phyloP scores from a whole-genome alignment of 2,113 vertebrate genomes.

The Lichenostomus cassidix region DNA sequence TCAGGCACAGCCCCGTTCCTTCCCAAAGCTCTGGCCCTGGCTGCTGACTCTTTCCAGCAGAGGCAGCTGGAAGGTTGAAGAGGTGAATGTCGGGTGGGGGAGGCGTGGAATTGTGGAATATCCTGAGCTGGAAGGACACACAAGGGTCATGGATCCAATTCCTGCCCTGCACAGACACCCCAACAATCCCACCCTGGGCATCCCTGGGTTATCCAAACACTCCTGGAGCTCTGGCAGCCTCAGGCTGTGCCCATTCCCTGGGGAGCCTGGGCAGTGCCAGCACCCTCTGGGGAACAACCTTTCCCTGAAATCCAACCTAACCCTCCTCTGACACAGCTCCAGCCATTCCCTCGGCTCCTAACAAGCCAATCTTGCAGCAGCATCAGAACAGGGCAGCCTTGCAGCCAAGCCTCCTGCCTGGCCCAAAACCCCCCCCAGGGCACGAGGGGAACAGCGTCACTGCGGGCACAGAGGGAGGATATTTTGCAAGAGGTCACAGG shows the following conservation, averaged over 20 bases:
- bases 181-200: not conserved
- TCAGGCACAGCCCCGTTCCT: not conserved
- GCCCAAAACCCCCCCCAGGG: fast-evolving
- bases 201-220: fast-evolving
- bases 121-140: not conserved
- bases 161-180: not conserved
- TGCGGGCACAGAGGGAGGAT: not conserved
- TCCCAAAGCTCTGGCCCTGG: not conserved
- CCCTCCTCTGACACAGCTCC: not conserved
- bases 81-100: not conserved
- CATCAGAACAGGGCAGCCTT: not conserved
- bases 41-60: not conserved
- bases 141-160: fast-evolving
- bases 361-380: too few relatives aligned
- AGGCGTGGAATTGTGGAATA: fast-evolving
- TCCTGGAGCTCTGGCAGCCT: not conserved
- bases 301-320: fast-evolving
- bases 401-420: not conserved
- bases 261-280: not conserved
- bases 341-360: fast-evolving
- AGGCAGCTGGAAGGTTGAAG: too few relatives aligned
- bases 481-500: not conserved
- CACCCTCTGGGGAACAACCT: not conserved
- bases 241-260: not conserved
- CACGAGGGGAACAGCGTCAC: fast-evolving